phyloP scores from a whole-genome alignment of 2,888 invertebrate genomes.

The Oegoconia quadripuncta region DNA sequence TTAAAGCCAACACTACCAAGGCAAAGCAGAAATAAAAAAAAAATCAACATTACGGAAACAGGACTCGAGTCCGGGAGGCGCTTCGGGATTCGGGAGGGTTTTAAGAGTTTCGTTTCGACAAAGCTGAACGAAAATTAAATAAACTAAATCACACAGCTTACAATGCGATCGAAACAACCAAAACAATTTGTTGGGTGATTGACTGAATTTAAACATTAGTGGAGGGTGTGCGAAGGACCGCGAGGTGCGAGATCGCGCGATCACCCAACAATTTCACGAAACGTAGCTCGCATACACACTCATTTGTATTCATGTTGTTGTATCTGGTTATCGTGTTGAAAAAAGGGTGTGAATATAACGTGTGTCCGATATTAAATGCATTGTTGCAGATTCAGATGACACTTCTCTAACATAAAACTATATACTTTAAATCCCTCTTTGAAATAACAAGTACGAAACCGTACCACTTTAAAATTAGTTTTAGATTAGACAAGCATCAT shows the following conservation, averaged over 20 bases:
- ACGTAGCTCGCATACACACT: conserved; percentile 67
- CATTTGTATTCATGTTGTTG: conserved; percentile 6
- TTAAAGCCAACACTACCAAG: conserved; percentile 77
- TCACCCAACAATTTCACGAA: conserved; percentile 66
- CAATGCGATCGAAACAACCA: conserved; percentile 70
- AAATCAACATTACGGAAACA: conserved; percentile 74
- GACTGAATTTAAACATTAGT: conserved; percentile 45
- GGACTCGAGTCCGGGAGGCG: conserved; percentile 76
- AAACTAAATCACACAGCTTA: conserved; percentile 71
- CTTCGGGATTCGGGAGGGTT: conserved; percentile 45
- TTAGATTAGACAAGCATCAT: no score
- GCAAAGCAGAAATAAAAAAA: conserved; percentile 71
- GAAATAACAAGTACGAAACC: no score
- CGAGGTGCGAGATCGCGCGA: conserved; percentile 55
- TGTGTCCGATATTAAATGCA: no score
- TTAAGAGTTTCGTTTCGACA: conserved; percentile 24
- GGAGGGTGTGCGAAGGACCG: conserved; percentile 47
- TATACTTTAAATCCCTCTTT: no score
- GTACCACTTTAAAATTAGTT: no score
- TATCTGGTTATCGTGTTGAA: background rate
- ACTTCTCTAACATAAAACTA: no score
- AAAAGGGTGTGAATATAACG: no score
- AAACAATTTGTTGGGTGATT: conserved; percentile 73
- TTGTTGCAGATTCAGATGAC: no score
- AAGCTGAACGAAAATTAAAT: conserved; percentile 65